Percentiles rank a stretch among this genome's conserved stretches.
These are phyloP conservation scores for Oreochromis aureus DNA, from an alignment of 2,113 vertebrate genomes.

Conservation along the genomic window DNA sequence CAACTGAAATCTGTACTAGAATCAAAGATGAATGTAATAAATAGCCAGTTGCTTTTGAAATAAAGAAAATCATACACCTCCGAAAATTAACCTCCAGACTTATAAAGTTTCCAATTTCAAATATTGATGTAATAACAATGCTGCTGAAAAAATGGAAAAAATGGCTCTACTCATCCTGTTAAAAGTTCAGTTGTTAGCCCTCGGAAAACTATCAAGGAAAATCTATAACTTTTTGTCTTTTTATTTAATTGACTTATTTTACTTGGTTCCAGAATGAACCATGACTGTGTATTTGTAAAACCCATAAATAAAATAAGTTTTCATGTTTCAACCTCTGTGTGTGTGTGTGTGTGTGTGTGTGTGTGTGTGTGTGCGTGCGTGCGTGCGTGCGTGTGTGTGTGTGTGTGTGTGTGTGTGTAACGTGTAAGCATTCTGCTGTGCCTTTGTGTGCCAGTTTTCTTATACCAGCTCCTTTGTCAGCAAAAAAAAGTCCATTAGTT, in stretches of 20 bases:
- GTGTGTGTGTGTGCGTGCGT: no score
- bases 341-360: background rate
- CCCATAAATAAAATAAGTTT: background rate
- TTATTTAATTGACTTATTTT: background rate
- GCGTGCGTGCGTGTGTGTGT: background rate
- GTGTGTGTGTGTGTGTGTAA: background rate
- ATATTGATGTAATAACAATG: background rate
- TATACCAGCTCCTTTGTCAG: constrained; percentile 24
- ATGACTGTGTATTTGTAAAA: background rate
- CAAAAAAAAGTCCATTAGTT: constrained; percentile 25
- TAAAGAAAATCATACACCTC: background rate
- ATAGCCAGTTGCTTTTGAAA: background rate
- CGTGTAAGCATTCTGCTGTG: background rate
- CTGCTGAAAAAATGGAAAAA: background rate
- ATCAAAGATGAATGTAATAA: background rate
- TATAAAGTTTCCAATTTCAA: background rate
- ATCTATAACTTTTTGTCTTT: background rate
- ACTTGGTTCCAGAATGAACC: background rate
- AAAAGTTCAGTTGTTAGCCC: background rate
- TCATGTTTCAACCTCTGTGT: background rate
- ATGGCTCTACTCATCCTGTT: background rate
- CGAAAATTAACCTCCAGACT: background rate
- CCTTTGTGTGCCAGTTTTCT: background rate
- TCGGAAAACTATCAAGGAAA: background rate
- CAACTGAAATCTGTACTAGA: background rate